phyloP scores from a whole-genome alignment of 2,888 invertebrate genomes.

The Athalia rosae region DNA sequence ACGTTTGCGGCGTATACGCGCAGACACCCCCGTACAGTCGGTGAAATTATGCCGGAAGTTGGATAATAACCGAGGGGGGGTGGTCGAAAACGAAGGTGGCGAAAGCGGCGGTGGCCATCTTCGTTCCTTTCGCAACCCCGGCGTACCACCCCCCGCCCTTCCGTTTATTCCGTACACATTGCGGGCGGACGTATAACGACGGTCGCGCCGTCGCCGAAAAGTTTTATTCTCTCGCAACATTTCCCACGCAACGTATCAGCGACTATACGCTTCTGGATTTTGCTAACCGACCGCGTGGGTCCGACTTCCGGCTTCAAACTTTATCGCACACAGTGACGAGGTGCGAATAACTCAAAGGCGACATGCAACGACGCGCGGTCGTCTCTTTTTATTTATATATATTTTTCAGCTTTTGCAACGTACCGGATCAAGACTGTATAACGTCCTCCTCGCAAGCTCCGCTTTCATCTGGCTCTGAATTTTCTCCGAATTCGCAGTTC shows the following conservation, averaged over 20 bases:
- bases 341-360: conserved; percentile 9
- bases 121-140: no score
- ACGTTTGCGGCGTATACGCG: conserved; percentile 33
- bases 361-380: background rate
- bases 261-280: conserved; percentile 24
- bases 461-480: no score
- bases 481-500: background rate
- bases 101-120: no score
- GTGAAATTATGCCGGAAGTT: no score
- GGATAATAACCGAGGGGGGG: no score
- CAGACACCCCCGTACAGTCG: background rate
- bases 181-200: background rate
- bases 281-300: background rate
- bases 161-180: background rate
- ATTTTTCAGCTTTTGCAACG: background rate
- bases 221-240: conserved; percentile 25
- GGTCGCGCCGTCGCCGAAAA: conserved; percentile 19
- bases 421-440: background rate
- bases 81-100: no score
- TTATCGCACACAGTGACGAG: background rate
- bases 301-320: conserved; percentile 8
- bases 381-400: conserved; percentile 6
- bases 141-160: no score
- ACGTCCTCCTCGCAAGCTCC: no score
- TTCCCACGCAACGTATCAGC: background rate